Base-by-base conservation (phyloP, 2,888 invertebrate genomes). In the Hydroisotoma schaefferi region DNA sequence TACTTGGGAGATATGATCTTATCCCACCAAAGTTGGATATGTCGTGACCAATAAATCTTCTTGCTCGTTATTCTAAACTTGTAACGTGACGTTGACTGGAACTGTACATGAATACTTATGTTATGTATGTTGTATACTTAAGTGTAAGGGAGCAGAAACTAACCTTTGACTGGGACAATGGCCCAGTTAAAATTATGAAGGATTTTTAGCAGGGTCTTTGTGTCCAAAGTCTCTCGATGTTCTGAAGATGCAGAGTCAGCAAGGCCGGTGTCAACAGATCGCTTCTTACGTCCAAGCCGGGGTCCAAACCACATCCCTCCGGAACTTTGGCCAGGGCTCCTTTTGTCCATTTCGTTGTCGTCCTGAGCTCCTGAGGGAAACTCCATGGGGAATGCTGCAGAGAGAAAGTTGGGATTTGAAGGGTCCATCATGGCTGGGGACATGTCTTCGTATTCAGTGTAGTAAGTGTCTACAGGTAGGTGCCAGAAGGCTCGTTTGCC, bases 241-340 rank as follows among this genome's bases (percentile, higher is more conserved):
- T 64, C 60, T 1, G 48, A 38, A 38, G 64, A 63, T 10, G 56
- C 51, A 20, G 63, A 62, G 8, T 59, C 52, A 6, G 56, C 54
- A 20, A 61, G 64, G 15, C 62, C 51, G 6, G 58, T 62, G n/a
- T 65, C 60, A 52, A 69, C 55, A 40, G 68, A 69, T 3, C 68
- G 64, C 66, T 68, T 69, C 67, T 59, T 68, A 54, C 67, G 61
- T 57, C 84, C 87, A 25, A 86, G 77, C 44, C 85, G 78, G 1
- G 85, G 85, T 37, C 86, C 87, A 71, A 86, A 86, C 87, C 86
- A 87, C 77, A 86, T 80, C 1, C 81, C 71, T 51, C 59, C 57
- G 10, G 60, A 51, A 8, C 48, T 49, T 5, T 51, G 43, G 6
- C 62, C 37, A 1, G 38, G 53, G 38, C 58, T 63, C 27, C 68